phyloP scores from a whole-genome alignment of 2,888 invertebrate species.

The Cephus nigrinus region DNA sequence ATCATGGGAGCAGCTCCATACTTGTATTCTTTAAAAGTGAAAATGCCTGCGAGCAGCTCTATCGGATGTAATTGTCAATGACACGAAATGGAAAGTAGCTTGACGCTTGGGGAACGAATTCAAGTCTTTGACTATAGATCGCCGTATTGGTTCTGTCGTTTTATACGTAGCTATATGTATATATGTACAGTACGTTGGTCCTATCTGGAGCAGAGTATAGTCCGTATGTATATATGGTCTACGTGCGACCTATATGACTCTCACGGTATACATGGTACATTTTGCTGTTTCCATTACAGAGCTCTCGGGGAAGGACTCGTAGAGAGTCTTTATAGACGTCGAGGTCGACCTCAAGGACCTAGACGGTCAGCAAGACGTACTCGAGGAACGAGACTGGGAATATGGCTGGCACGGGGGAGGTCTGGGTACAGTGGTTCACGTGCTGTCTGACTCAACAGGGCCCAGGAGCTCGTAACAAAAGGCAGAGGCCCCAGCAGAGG shows the following conservation, averaged over 20 bases:
- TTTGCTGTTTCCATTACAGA: neutral
- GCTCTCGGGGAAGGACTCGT: neutral
- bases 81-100: neutral
- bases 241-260: neutral
- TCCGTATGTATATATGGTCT: neutral
- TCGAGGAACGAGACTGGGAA: neutral
- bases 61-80: neutral
- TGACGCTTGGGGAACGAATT: neutral
- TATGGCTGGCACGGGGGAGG: conserved; percentile 82
- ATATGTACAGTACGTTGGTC: neutral
- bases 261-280: neutral
- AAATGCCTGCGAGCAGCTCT: neutral
- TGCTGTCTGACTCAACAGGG: conserved; percentile 88
- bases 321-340: neutral
- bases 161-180: neutral
- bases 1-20: too few species aligned
- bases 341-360: neutral
- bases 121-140: neutral
- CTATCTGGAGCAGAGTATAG: neutral
- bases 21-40: neutral
- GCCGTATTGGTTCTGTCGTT: neutral
- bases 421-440: conserved; percentile 93
- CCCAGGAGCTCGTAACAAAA: conserved; percentile 70
- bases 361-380: neutral
- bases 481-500: conserved; percentile 68